Percentiles rank a stretch among this genome's conserved stretches.
These are phyloP conservation scores for Fistularia commersonii DNA, from an alignment of 2,797 vertebrate genomes.

Conservation along the genomic window DNA sequence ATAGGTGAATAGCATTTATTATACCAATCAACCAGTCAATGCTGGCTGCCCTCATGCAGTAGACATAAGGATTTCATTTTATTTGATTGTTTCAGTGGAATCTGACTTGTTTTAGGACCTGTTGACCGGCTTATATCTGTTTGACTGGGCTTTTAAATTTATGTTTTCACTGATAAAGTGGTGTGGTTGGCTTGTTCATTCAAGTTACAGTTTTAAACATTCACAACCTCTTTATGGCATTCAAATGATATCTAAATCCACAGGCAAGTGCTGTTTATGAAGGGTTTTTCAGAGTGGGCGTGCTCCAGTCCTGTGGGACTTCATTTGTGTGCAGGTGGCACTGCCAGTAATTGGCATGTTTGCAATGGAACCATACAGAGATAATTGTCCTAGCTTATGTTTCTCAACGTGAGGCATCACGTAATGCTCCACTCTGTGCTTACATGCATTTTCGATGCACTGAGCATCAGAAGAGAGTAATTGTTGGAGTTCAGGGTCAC, in stretches of 20 bases:
- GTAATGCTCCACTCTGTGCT: constrained; percentile 4
- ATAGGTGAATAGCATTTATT: constrained; percentile 23
- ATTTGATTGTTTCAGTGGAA: constrained; percentile 15
- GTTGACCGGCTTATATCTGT: constrained; percentile 3
- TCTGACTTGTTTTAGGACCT: constrained; percentile 1
- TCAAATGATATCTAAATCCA: constrained; percentile 19
- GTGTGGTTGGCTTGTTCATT: not conserved
- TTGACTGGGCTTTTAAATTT: constrained; percentile 2
- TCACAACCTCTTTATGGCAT: not conserved
- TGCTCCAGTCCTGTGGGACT: constrained; percentile 14
- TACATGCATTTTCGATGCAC: constrained; percentile 9
- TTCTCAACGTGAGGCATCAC: constrained; percentile 30
- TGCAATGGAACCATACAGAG: constrained; percentile 41
- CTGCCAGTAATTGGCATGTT: constrained; percentile 39
- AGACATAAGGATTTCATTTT: constrained; percentile 26
- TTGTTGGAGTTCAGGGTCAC: constrained; percentile 38
- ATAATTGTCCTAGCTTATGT: constrained; percentile 49
- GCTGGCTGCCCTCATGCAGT: constrained; percentile 10
- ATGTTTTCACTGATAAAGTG: not conserved
- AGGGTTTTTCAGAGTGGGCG: constrained; percentile 11
- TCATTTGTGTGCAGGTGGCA: constrained; percentile 45
- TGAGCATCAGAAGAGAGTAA: constrained; percentile 19
- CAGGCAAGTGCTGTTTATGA: constrained; percentile 8
- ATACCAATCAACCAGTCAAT: constrained; percentile 4
- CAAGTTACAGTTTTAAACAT: not conserved